Evolutionary conservation across 2,888 invertebrate genomes (phyloP), one percentile per base, ranked within the genome.

Genomic region (Euspilapteryx auroguttella): DNA sequence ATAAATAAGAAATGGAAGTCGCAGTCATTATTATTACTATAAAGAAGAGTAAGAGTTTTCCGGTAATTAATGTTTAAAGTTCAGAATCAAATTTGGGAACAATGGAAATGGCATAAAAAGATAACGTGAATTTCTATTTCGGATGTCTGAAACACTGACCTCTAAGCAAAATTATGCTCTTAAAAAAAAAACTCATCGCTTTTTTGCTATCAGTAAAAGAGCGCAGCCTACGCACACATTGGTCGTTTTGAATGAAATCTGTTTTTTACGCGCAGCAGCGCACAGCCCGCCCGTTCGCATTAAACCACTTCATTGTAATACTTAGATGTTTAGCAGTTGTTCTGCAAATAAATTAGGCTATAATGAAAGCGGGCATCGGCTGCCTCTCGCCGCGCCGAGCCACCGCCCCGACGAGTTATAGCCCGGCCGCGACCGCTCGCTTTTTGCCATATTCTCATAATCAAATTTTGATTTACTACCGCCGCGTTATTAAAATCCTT

Each of bases 381-480:
- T 54, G 43, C 47, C 44, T 45, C 49, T 55, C 52, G 59, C 56
- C 51, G 45, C 55, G 53, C 45, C 46, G 41, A 44, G 39, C 35
- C 34, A 33, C 35, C 39, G n/a, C n/a, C n/a, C n/a, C n/a, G n/a
- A n/a, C 54, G 53, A 63, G 53, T 62, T 62, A 62, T 47, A 47
- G 40, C 37, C 38, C 40, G 33, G 39, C 34, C 35, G 37, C 36
- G 39, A 37, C 36, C 28, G 27, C 29, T 34, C 41, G 42, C 50
- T 55, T 62, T 56, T 59, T 55, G 47, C 50, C 37, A 44, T 45
- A 45, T 54, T 49, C 51, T 49, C 49, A 51, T 58, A 61, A 62
- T 68, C 58, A 61, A 59, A 59, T 48, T 55, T 59, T 69, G 68
- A 71, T 71, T 68, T 69, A 71, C 47, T 40, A 45, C 47, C 39